Evolutionary conservation across 2,888 invertebrate genomes (phyloP).

Genomic region (Xestia rhomboidea): DNA sequence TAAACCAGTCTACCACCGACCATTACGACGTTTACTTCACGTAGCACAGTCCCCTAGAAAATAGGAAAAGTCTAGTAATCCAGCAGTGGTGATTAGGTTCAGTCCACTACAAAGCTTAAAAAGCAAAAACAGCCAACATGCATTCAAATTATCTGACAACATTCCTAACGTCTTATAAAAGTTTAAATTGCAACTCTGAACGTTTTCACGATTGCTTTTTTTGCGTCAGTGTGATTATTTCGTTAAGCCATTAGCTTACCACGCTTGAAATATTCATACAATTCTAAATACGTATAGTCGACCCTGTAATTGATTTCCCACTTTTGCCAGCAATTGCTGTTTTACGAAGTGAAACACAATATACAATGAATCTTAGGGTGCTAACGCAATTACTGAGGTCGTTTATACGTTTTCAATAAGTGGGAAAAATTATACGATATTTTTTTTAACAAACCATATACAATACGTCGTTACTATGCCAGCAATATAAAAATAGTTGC

Average conservation of each 20-base stretch:
- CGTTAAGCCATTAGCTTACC: no score
- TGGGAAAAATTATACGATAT: background rate
- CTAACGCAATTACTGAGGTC: background rate
- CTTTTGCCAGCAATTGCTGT: background rate
- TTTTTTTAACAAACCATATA: slow-evolving; percentile 74
- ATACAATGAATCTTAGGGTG: background rate
- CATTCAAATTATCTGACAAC: background rate
- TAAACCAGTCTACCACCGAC: no score
- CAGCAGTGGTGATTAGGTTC: no score
- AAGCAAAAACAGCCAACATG: background rate
- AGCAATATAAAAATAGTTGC: slow-evolving; percentile 87
- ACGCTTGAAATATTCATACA: background rate
- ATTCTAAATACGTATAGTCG: background rate
- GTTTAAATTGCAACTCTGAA: background rate
- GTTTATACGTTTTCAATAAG: background rate
- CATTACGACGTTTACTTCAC: no score
- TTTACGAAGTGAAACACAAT: background rate
- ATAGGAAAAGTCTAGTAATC: no score
- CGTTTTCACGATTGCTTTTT: background rate
- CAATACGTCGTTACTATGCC: slow-evolving; percentile 86
- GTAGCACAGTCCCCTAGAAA: no score
- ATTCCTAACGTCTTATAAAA: background rate
- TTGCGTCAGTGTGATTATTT: no score
- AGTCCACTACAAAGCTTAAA: no score
- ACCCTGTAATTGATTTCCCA: background rate